A percentile compares a stretch with the other conserved stretches of the same genome.
phyloP scores from a whole-genome alignment of 92 coral and sea anemone species.

The Diadumene lineata region DNA sequence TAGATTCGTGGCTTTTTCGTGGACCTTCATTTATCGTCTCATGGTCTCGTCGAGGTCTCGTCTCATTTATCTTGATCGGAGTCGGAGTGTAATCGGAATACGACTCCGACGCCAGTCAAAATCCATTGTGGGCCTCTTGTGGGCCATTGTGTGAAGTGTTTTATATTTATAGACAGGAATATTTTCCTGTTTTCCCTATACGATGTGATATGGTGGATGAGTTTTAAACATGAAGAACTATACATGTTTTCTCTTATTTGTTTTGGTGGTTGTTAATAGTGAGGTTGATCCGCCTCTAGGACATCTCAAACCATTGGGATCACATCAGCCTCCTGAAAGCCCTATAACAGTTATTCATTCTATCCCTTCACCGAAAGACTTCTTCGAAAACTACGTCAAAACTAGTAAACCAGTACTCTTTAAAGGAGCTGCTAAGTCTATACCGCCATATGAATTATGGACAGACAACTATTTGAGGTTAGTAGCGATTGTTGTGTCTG shows the following conservation, averaged over 20 bases:
- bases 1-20: too few relatives aligned
- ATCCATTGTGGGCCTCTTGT: too few relatives aligned
- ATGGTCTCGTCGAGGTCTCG: too few relatives aligned
- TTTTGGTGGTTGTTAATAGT: conserved; percentile 7
- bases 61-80: too few relatives aligned
- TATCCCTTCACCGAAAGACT: conserved; percentile 71
- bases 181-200: conserved; percentile 16
- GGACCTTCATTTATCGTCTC: too few relatives aligned
- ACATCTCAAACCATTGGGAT: conserved; percentile 88
- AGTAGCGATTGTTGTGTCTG: background rate
- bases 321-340: conserved; percentile 81
- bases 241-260: background rate
- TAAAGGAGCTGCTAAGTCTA: conserved; percentile 81
- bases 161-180: conserved; percentile 11
- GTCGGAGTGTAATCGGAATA: too few relatives aligned
- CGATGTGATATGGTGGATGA: background rate
- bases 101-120: too few relatives aligned
- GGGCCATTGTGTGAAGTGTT: too few relatives aligned
- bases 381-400: conserved; percentile 67
- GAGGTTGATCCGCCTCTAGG: conserved; percentile 62
- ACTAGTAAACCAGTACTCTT: conserved; percentile 84
- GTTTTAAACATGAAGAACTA: conserved; percentile 5
- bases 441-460: conserved; percentile 87
- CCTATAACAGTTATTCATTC: conserved; percentile 35
- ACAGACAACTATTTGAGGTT: conserved; percentile 95